Conservation (phyloP, 2,888 invertebrate species). For the Nephrotoma guestfalica region DNA sequence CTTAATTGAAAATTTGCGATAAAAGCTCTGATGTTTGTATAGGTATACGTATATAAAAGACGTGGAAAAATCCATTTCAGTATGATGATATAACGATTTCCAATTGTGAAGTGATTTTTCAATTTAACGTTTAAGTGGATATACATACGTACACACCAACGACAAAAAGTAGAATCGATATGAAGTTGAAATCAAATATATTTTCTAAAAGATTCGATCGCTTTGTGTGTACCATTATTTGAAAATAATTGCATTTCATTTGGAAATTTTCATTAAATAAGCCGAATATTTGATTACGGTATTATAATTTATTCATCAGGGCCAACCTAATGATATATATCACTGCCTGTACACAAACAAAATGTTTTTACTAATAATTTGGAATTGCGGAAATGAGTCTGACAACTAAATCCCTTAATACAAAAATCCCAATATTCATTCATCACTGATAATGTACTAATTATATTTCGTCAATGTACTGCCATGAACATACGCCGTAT, state of each 20-base stretch:
- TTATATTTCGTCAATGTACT: too few relatives aligned
- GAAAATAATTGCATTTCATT: neutral
- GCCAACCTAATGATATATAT: too few relatives aligned
- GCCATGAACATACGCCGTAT: too few relatives aligned
- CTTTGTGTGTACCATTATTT: neutral
- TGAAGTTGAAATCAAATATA: neutral
- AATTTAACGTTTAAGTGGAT: neutral
- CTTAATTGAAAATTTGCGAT: neutral
- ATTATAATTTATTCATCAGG: too few relatives aligned
- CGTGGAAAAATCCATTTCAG: neutral
- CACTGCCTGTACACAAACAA: too few relatives aligned
- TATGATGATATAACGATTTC: neutral
- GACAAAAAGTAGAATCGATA: neutral
- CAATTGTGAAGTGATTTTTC: neutral
- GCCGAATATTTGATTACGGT: too few relatives aligned
- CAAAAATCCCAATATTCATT: too few relatives aligned
- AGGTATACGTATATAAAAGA: neutral
- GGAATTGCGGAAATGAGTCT: too few relatives aligned
- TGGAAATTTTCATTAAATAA: neutral
- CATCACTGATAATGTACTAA: too few relatives aligned
- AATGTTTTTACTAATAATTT: too few relatives aligned
- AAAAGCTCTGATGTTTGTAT: neutral
- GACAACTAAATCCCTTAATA: too few relatives aligned
- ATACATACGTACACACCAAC: neutral
- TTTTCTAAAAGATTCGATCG: neutral